Evolutionary conservation across 2,113 vertebrate species (phyloP).

Genomic region (Chionis minor): DNA sequence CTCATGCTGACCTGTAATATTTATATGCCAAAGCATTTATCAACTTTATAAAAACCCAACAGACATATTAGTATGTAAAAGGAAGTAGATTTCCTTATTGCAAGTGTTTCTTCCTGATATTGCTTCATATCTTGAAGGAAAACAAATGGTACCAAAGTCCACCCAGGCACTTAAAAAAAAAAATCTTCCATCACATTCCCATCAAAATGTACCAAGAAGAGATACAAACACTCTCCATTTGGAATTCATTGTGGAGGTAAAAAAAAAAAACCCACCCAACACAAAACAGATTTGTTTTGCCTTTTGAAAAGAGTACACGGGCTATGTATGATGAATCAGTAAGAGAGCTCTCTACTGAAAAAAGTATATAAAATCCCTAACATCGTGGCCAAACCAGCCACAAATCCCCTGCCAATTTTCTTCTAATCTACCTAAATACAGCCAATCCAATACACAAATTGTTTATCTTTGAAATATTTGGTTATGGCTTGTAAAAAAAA

Average conservation of each 20-base stretch:
- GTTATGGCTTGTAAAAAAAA: neutral
- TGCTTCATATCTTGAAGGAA: slow-evolving; percentile 44
- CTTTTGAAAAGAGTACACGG: neutral
- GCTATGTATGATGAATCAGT: neutral
- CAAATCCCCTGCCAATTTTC: neutral
- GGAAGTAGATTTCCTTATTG: slow-evolving; percentile 66
- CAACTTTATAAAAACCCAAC: slow-evolving; percentile 43
- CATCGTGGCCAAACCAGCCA: neutral
- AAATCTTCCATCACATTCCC: neutral
- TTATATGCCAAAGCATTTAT: slow-evolving; percentile 57
- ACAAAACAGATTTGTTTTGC: neutral
- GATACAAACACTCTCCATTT: neutral
- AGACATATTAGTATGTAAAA: slow-evolving; percentile 65
- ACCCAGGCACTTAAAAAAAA: neutral
- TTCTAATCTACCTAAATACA: neutral
- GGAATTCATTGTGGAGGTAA: neutral
- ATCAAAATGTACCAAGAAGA: neutral
- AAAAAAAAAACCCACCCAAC: neutral
- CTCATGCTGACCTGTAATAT: slow-evolving; percentile 56
- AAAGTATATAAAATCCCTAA: neutral
- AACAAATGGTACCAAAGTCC: neutral
- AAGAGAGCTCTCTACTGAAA: neutral
- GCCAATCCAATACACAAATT: neutral
- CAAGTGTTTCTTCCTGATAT: slow-evolving; percentile 73
- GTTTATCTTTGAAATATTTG: neutral